Base-by-base conservation (phyloP, 35 echinoderm and acorn worm species). In the Ophiothrix spiculata region DNA sequence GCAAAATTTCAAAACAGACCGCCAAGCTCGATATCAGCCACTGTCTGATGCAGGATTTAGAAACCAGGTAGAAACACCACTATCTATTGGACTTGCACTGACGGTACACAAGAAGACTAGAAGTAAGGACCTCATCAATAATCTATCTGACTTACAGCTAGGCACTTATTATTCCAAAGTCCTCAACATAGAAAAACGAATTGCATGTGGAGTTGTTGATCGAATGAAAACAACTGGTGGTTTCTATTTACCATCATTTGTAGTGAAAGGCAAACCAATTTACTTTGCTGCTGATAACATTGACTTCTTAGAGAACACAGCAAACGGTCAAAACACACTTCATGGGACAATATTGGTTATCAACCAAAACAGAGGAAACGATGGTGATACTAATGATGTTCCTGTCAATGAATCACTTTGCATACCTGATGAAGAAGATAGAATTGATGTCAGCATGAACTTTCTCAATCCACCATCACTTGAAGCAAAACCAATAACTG, bases 231-330 rank as follows among this genome's bases (percentile, higher is more conserved):
- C 75, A 41, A 36, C 76, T 79, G 36, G 76, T 76, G 85, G 85
- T 12, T 79, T 87, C 56, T 87, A 39, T 34, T 56, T 88, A 34
- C 77, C 77, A 17, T 40, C 76, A 14, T 80, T 80, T 45, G 40
- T 88, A 69, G 74, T 40, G 36, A 81, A 88, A 74, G 46, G 78
- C 56, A 88, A 81, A 35, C 81, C 86, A 60, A 6, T 80, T 0
- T 88, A 76, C 73, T 88, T 88, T 34, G 86, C 77, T 32, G 77
- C 77, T n/a, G 77, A 88, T 39, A 80, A 79, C 35, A 88, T 88
- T 73, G 86, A 88, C 86, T 88, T 88, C 56, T 45, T 88, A 39
- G 78, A 88, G 41, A 79, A 88, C 86, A 88, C 77, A 64, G 86
- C 86, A 4, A 56, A 88, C 64, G 86, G 86, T 80, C 86, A 81